These are phyloP conservation scores for Podabrus alpinus DNA, from an alignment of 2,888 invertebrate species.

Conservation along the genomic window DNA sequence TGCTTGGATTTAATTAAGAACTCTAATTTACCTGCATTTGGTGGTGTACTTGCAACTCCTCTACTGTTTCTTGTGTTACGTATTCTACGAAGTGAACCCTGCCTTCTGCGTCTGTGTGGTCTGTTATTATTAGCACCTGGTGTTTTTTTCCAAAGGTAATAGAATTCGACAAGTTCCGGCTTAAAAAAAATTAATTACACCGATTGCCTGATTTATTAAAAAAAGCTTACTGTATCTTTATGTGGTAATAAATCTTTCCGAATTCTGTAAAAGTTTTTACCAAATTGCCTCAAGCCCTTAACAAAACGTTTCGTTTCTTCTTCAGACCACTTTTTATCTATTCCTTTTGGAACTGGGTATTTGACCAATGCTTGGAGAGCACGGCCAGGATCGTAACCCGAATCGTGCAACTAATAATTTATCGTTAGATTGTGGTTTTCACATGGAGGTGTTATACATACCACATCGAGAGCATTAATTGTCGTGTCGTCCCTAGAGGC, in stretches of 20 bases:
- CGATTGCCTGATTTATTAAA: not conserved
- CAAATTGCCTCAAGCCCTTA: slow-evolving; percentile 96
- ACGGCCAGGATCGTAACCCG: slow-evolving; percentile 94
- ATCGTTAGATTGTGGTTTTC: not conserved
- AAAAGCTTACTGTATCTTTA: slow-evolving; percentile 81
- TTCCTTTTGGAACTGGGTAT: slow-evolving; percentile 95
- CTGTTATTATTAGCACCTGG: slow-evolving; percentile 96
- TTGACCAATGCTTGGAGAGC: slow-evolving; percentile 96
- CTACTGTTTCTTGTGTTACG: slow-evolving; percentile 86
- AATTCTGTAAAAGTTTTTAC: slow-evolving; percentile 98
- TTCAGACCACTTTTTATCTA: slow-evolving; percentile 97
- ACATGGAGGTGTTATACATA: slow-evolving; percentile 52
- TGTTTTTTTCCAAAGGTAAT: slow-evolving; percentile 99
- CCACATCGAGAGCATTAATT: slow-evolving; percentile 93
- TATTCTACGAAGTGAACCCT: slow-evolving; percentile 84
- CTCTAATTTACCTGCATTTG: slow-evolving; percentile 36
- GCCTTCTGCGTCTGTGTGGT: slow-evolving; percentile 87
- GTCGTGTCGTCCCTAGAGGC: slow-evolving; percentile 97
- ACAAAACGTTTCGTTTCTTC: slow-evolving; percentile 98
- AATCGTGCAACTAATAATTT: slow-evolving; percentile 78
- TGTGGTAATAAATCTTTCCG: slow-evolving; percentile 94
- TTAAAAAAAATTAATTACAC: slow-evolving; percentile 43
- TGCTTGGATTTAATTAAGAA: not conserved
- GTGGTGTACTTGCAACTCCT: slow-evolving; percentile 61
- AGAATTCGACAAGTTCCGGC: slow-evolving; percentile 97